Evolutionary conservation across 2,113 vertebrate genomes (phyloP), one percentile per base, ranked within the genome.

Genomic region (Halichoeres trimaculatus): DNA sequence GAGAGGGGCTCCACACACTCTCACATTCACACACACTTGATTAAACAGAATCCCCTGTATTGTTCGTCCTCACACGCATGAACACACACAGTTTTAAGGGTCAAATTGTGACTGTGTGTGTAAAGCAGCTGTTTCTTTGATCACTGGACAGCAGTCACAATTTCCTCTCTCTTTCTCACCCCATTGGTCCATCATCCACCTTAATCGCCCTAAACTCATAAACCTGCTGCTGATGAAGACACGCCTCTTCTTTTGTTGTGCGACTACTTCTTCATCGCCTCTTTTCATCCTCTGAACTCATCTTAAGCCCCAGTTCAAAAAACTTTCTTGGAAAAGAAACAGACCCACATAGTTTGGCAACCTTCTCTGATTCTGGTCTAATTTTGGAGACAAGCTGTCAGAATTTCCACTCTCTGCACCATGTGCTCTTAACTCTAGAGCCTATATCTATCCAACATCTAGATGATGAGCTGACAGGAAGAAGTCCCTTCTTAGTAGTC

Each of bases 121-220:
- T 68, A 70, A 50, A 76, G 74, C 81, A 81, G 85, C 74, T 88
- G 84, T 78, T 81, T 80, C 88, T 90, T 81, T 90, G 86, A 90
- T 88, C 85, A 71, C 73, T 65, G 58, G 82, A 40, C 63, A 72
- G 80, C 61, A 60, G 54, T 72, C 40, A 1, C 35, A 20, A 34
- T 55, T 73, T 76, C 60, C 68, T 56, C 52, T 48, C 40, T 50
- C 30, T 47, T 30, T 54, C 34, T 54, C 60, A 56, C 38, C 47
- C 20, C 19, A 24, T 30, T 8, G 23, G 36, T 62, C 67, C 8
- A 10, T 8, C 17, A 23, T 57, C 38, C 41, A 12, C 26, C 35
- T 69, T 10, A 1, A 35, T 64, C 66, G 12, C 22, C 41, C 8
- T 23, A 10, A 13, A 1, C 38, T 51, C 56, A 13, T 72, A 40